phyloP scores from a whole-genome alignment of 2,797 vertebrate species.

The Numenius phaeopus region DNA sequence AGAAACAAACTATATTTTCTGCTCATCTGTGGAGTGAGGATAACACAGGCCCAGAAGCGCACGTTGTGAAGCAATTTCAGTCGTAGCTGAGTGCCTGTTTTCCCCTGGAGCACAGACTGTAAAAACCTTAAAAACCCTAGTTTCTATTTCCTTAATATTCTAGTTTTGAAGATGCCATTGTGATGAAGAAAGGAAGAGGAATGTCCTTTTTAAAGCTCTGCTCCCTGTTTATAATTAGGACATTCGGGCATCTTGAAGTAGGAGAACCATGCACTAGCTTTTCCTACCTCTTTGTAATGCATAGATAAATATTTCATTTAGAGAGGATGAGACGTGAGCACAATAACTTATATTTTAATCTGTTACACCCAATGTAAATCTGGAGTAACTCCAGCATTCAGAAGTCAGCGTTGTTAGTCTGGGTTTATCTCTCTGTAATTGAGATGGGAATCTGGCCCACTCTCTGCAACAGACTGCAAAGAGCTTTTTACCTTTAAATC shows the following conservation, averaged over 20 bases:
- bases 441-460: slow-evolving; percentile 32
- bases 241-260: neutral
- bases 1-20: slow-evolving; percentile 83
- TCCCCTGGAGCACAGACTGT: slow-evolving; percentile 79
- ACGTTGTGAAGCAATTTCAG: slow-evolving; percentile 81
- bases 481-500: slow-evolving; percentile 62
- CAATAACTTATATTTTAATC: slow-evolving; percentile 11
- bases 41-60: slow-evolving; percentile 77
- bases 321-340: neutral
- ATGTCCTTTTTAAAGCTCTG: slow-evolving; percentile 33
- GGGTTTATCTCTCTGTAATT: slow-evolving; percentile 24
- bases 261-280: neutral
- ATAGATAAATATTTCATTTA: slow-evolving; percentile 50
- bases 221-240: slow-evolving; percentile 11
- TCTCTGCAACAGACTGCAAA: slow-evolving; percentile 18
- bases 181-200: slow-evolving; percentile 62
- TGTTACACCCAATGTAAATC: slow-evolving; percentile 12
- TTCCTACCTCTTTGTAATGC: neutral
- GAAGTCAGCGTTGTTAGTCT: slow-evolving; percentile 12
- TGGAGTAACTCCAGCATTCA: slow-evolving; percentile 19
- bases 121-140: slow-evolving; percentile 76
- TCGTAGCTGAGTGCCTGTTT: slow-evolving; percentile 79
- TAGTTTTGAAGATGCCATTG: slow-evolving; percentile 68
- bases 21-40: slow-evolving; percentile 78
- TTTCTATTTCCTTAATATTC: slow-evolving; percentile 79